Conservation (phyloP, 2,797 vertebrate species). For the Neostethus bicornis region DNA sequence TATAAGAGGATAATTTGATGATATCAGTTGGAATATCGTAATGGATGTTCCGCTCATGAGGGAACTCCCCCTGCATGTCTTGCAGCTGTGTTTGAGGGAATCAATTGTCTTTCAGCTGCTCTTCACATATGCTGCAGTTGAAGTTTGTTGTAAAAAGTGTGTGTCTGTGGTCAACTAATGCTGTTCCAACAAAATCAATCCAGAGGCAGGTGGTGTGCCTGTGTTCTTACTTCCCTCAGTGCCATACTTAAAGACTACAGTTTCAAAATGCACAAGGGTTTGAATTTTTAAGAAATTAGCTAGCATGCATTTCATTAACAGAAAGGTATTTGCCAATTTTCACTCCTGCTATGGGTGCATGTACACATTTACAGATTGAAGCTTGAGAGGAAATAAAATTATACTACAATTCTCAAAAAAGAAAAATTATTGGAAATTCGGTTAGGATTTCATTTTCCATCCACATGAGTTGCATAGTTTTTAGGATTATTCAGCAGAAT, state of each 20-base stretch:
- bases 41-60: conserved; percentile 31
- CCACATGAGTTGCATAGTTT: too few relatives aligned
- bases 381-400: conserved; percentile 15
- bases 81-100: conserved; percentile 42
- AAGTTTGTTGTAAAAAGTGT: conserved; percentile 5
- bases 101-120: conserved; percentile 9
- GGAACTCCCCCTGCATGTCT: conserved; percentile 5
- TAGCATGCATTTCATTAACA: conserved; percentile 38
- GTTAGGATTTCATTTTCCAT: too few relatives aligned
- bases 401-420: neutral
- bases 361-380: conserved; percentile 29
- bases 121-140: conserved; percentile 21
- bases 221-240: conserved; percentile 10
- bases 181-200: conserved; percentile 39
- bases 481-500: too few relatives aligned
- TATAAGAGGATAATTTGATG: conserved; percentile 31
- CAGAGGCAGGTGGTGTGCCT: conserved; percentile 43
- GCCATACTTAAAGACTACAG: conserved; percentile 24
- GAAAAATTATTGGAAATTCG: too few relatives aligned
- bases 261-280: conserved; percentile 16
- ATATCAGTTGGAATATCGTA: conserved; percentile 10
- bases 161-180: conserved; percentile 21
- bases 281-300: conserved; percentile 27
- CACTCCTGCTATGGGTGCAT: conserved; percentile 21
- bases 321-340: conserved; percentile 39